Evolutionary conservation across 2,113 vertebrate genomes (phyloP).

Genomic region (Amphiprion ocellaris): DNA sequence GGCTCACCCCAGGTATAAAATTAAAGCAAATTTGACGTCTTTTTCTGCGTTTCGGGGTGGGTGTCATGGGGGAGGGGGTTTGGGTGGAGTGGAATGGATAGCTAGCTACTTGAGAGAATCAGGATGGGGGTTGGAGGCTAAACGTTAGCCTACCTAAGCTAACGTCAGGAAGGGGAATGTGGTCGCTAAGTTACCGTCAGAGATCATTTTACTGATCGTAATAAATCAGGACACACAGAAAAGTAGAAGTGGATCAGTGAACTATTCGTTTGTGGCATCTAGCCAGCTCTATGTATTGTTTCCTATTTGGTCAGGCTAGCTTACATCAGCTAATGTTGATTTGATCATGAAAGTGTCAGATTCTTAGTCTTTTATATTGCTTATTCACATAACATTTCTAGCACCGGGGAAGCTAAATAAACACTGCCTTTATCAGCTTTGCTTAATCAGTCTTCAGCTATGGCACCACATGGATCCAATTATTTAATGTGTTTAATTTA

Average conservation of each 20-base stretch:
- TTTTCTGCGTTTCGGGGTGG: slow-evolving; percentile 68
- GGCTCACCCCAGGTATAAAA: slow-evolving; percentile 87
- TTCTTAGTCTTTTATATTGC: not conserved
- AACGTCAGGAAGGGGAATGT: slow-evolving; percentile 47
- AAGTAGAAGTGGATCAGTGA: not conserved
- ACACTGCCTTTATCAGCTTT: not conserved
- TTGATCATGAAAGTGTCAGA: not conserved
- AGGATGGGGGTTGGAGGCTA: slow-evolving; percentile 78
- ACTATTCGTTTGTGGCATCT: not conserved
- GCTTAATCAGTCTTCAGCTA: not conserved
- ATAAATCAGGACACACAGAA: not conserved
- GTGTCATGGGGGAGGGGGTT: slow-evolving; percentile 81
- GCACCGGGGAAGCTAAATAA: not conserved
- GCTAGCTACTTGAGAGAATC: slow-evolving; percentile 63
- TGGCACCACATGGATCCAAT: not conserved
- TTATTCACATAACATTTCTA: not conserved
- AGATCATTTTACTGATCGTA: not conserved
- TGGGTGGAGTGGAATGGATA: slow-evolving; percentile 79
- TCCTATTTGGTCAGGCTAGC: slow-evolving; percentile 8
- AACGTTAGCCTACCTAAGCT: slow-evolving; percentile 55
- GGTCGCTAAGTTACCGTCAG: slow-evolving; percentile 32
- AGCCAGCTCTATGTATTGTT: not conserved
- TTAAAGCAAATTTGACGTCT: slow-evolving; percentile 1
- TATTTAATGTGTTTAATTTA: not conserved
- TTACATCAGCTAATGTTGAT: slow-evolving; percentile 12